Evolutionary conservation across 2,797 vertebrate species (phyloP), one percentile per base, ranked within the genome.

Genomic region (Orientallactaga sibirica): DNA sequence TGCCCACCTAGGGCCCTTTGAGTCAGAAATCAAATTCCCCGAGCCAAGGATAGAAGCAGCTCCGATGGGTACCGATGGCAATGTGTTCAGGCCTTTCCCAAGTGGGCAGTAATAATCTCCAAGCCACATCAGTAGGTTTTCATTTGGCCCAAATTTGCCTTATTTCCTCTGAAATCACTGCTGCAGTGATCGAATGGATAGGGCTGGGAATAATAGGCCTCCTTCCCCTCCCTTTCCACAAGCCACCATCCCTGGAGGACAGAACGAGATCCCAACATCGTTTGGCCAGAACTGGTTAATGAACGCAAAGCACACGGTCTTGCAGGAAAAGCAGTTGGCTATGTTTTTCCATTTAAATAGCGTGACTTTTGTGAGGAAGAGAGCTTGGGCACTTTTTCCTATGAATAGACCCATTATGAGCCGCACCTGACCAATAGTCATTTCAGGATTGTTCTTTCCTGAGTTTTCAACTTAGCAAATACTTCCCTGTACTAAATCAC

Each of bases 261-360:
- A 58, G 73, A 97, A 97, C n/a, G 90, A 98, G 92, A 96, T 94
- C 97, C 95, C 92, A 0, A 10, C 91, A 68, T 90, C 80, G 93
- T 11, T 37, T 37, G 8, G 93, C 79, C 16, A 83, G 84, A 92
- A 89, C 58, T 86, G 90, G 92, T 98, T 89, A 94, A 97, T 97
- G 98, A 97, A 98, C 11, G 67, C 96, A 94, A 97, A 97, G 94
- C 78, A 97, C 95, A 64, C 74, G 37, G 87, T 96, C 92, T 94
- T 96, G 93, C 80, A 89, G 97, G 91, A 95, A 24, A 96, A 81
- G 97, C 81, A 92, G 73, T 92, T 98, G 97, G 97, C 87, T 92
- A 70, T 91, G 94, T 75, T 75, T 97, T 98, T 96, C 97, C 97
- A 97, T 2, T 95, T 97, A 98, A 98, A 98, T 98, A 98, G 98